A percentile compares a stretch with the other conserved stretches of the same genome.
Evolutionary conservation across 2,113 vertebrate genomes (phyloP).

Genomic region (Taurulus bubalis): DNA sequence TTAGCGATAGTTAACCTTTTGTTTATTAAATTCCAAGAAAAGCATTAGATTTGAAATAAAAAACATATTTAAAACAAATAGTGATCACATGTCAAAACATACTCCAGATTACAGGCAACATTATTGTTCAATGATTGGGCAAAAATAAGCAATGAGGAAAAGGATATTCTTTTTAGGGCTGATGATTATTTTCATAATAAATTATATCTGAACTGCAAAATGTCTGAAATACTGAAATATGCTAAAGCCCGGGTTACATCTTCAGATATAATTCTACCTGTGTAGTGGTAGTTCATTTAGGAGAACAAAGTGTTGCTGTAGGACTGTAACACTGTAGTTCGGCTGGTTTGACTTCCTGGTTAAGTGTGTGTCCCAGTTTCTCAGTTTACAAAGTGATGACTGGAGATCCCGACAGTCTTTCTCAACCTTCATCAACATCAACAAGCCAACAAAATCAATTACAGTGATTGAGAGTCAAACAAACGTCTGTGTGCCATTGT

Average conservation of each 20-base stretch:
- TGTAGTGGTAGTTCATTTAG: neutral
- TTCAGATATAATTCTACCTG: neutral
- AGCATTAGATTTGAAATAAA: conserved; percentile 28
- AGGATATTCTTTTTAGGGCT: neutral
- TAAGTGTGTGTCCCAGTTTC: conserved; percentile 19
- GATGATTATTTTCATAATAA: neutral
- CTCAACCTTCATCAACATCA: neutral
- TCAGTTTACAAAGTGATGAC: conserved; percentile 19
- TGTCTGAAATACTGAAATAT: neutral
- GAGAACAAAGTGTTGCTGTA: neutral
- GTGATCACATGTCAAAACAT: conserved; percentile 1
- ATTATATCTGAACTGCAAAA: neutral
- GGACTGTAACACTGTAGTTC: conserved; percentile 11
- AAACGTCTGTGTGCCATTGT: neutral
- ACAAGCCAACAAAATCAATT: neutral
- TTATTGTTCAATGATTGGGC: neutral
- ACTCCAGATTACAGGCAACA: neutral
- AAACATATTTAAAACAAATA: conserved; percentile 38
- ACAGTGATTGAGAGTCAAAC: neutral
- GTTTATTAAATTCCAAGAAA: conserved; percentile 43
- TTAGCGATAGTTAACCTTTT: conserved; percentile 63
- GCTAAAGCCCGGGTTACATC: neutral
- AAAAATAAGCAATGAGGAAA: neutral
- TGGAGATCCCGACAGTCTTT: neutral
- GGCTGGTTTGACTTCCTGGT: conserved; percentile 13